Conservation (phyloP, 2,113 vertebrate species). For the Labrus mixtus region DNA sequence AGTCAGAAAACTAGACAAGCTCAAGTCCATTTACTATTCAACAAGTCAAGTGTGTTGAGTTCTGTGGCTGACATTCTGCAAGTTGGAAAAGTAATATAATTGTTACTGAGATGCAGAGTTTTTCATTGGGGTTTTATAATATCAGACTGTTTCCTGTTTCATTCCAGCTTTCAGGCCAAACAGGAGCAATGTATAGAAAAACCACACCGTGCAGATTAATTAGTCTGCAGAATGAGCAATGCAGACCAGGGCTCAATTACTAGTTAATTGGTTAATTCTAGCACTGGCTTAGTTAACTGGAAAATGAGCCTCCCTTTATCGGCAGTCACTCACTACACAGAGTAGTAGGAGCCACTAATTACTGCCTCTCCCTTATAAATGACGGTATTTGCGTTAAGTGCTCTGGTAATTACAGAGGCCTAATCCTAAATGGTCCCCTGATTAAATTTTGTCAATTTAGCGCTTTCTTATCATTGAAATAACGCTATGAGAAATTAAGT, state of each 20-base stretch:
- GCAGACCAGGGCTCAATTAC: conserved; percentile 7
- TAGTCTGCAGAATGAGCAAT: background rate
- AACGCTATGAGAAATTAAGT: conserved; percentile 33
- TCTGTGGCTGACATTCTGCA: too few species aligned
- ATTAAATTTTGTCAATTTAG: conserved; percentile 65
- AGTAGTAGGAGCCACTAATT: conserved; percentile 57
- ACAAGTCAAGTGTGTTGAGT: too few species aligned
- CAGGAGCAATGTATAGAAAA: background rate
- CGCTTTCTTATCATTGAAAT: conserved; percentile 59
- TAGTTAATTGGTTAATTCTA: conserved; percentile 36
- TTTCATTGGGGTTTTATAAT: too few species aligned
- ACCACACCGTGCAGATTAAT: background rate
- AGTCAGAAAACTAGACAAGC: too few species aligned
- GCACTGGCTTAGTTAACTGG: conserved; percentile 1
- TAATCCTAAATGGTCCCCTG: conserved; percentile 59
- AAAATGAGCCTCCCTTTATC: conserved; percentile 23
- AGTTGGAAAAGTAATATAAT: too few species aligned
- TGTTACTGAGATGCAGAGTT: too few species aligned
- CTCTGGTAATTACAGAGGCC: conserved; percentile 56
- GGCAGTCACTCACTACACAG: conserved; percentile 40
- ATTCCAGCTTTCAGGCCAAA: background rate
- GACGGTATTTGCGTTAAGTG: conserved; percentile 65
- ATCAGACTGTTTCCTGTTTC: too few species aligned
- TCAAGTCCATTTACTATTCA: too few species aligned
- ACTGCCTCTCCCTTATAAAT: conserved; percentile 44